These are phyloP conservation scores for Hippocampus guttulatus DNA, from an alignment of 2,113 vertebrate genomes.

Conservation along the genomic window DNA sequence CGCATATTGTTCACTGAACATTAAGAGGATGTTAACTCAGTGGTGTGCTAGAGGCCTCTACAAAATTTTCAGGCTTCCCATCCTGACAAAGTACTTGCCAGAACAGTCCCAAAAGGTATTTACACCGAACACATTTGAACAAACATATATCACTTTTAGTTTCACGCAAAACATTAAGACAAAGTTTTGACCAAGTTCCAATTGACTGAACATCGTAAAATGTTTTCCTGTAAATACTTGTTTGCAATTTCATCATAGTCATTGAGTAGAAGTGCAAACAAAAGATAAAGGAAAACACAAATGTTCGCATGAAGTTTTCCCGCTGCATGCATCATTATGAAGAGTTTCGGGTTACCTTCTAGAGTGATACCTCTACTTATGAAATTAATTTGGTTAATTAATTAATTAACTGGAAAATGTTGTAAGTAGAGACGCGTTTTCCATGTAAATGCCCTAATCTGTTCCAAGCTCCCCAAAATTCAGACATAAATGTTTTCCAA, in stretches of 20 bases:
- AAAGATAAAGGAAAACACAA: neutral
- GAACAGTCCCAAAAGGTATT: neutral
- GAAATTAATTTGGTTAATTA: too few relatives aligned
- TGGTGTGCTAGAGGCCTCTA: neutral
- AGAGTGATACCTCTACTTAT: too few relatives aligned
- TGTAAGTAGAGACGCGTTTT: too few relatives aligned
- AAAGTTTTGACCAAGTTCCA: neutral
- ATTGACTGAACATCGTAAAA: neutral
- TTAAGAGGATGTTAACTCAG: conserved; percentile 27
- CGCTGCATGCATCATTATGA: neutral
- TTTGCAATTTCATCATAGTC: neutral
- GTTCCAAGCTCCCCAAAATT: too few relatives aligned
- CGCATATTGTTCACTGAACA: conserved; percentile 44
- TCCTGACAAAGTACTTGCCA: neutral
- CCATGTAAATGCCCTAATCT: too few relatives aligned
- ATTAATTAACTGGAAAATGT: too few relatives aligned
- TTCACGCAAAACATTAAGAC: neutral
- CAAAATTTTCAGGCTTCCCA: neutral
- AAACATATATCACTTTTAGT: neutral
- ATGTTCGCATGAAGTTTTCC: neutral
- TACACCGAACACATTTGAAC: neutral
- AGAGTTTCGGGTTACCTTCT: neutral
- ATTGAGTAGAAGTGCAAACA: neutral
- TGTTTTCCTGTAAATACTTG: neutral
- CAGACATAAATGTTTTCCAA: too few relatives aligned